Conservation (phyloP, 2,113 vertebrate species). For the Spea bombifrons region DNA sequence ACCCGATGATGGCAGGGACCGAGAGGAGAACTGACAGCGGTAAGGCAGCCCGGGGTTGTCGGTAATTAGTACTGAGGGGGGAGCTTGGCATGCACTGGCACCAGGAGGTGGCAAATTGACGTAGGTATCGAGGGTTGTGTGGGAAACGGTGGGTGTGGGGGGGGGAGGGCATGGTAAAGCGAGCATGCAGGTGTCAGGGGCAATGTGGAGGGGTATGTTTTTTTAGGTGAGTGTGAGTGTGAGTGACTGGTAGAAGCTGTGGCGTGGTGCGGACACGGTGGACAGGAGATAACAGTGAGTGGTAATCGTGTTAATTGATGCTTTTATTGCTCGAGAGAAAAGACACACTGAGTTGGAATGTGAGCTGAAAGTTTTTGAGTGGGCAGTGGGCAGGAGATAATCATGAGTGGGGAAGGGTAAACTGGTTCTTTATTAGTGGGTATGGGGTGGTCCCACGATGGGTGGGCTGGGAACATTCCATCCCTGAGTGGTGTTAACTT, state of each 20-base stretch:
- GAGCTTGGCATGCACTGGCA: neutral
- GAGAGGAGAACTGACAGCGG: neutral
- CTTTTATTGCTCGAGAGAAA: no score
- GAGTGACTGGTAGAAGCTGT: neutral
- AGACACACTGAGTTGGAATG: neutral
- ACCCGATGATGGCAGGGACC: constrained; percentile 13
- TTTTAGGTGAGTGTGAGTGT: neutral
- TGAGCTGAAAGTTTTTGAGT: neutral
- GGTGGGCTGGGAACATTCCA: no score
- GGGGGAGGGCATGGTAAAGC: no score
- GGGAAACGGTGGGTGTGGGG: no score
- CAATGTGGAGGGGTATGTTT: no score
- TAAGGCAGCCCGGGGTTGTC: neutral
- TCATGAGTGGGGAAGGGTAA: neutral
- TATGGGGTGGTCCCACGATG: no score
- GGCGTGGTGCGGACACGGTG: no score
- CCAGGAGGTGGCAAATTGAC: no score
- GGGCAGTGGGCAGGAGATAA: neutral
- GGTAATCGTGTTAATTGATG: no score
- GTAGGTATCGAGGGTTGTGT: no score
- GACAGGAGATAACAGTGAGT: neutral
- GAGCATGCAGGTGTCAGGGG: no score
- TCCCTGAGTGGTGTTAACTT: no score
- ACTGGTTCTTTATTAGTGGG: neutral
- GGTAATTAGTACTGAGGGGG: neutral